phyloP scores from a whole-genome alignment of 2,113 vertebrate species.

The Puntigrus tetrazona region DNA sequence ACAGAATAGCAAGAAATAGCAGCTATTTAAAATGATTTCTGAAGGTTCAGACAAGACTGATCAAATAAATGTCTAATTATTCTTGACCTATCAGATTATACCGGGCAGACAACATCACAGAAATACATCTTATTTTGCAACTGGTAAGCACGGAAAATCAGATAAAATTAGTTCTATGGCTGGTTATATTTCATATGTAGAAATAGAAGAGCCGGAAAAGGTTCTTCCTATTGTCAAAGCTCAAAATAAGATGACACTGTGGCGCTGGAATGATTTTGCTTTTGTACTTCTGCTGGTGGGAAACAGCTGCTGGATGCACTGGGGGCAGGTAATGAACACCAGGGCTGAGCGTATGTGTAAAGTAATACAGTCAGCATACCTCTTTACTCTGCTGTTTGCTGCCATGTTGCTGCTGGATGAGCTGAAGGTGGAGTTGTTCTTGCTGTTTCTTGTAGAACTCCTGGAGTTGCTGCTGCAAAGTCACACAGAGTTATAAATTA shows the following conservation, averaged over 20 bases:
- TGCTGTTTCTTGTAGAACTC: slow-evolving; percentile 99
- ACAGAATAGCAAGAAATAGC: neutral
- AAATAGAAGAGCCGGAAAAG: neutral
- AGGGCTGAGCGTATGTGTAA: slow-evolving; percentile 50
- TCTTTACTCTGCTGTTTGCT: slow-evolving; percentile 99
- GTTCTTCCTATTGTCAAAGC: neutral
- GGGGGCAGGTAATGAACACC: slow-evolving; percentile 14
- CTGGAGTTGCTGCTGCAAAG: slow-evolving; percentile 98
- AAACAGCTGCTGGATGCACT: slow-evolving; percentile 49
- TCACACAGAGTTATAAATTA: slow-evolving; percentile 46
- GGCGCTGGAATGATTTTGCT: neutral
- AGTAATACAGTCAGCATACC: slow-evolving; percentile 81
- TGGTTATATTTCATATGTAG: neutral
- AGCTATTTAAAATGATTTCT: neutral
- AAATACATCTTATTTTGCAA: neutral
- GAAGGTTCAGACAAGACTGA: neutral
- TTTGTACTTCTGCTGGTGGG: slow-evolving; percentile 2
- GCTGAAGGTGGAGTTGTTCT: slow-evolving; percentile 99
- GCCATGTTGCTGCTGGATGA: slow-evolving; percentile 98
- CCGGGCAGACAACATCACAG: neutral
- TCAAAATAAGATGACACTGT: neutral
- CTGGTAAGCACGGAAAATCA: neutral
- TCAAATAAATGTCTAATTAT: neutral
- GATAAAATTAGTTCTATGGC: neutral
- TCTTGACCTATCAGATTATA: neutral